Percentiles rank a stretch among this genome's conserved stretches.
phyloP scores from a whole-genome alignment of 2,797 vertebrate genomes.

The Nyctibius grandis region DNA sequence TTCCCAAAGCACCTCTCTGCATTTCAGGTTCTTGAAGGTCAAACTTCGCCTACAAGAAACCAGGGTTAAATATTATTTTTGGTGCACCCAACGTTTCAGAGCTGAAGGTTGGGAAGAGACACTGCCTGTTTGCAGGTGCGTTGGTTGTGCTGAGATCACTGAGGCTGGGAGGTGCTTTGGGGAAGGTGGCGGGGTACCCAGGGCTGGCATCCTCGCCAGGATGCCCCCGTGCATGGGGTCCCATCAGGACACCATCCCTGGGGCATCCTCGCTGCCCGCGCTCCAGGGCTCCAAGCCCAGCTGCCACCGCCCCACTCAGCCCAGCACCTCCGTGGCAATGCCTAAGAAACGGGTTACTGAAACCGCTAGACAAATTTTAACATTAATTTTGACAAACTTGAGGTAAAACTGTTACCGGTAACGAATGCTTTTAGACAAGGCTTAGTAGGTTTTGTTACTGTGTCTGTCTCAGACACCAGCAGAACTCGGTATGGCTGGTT shows the following conservation, averaged over 20 bases:
- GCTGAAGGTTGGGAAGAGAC: not conserved
- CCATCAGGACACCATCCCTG: fast-evolving
- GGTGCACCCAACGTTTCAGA: not conserved
- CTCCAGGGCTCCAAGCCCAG: not conserved
- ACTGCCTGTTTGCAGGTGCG: not conserved
- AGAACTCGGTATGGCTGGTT: not conserved
- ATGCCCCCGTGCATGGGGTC: fast-evolving
- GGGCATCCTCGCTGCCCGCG: not conserved
- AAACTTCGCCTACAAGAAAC: not conserved
- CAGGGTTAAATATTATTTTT: not conserved
- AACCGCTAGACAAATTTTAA: not conserved
- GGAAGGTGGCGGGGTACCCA: not conserved
- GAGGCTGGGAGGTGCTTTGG: not conserved
- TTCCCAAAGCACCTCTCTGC: not conserved
- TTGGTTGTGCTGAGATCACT: not conserved
- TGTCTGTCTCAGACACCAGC: not conserved
- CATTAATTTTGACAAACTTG: not conserved
- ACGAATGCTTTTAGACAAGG: not conserved
- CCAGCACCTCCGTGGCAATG: not conserved
- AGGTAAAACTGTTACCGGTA: slow-evolving; percentile 36
- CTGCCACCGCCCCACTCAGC: not conserved
- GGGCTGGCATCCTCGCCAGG: not conserved
- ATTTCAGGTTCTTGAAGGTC: not conserved
- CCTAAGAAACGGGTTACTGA: not conserved
- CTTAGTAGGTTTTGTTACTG: slow-evolving; percentile 44